A percentile compares a stretch with the other conserved stretches of the same genome.
Conservation (phyloP, 2,113 vertebrate species). For the Saimiri boliviensis region DNA sequence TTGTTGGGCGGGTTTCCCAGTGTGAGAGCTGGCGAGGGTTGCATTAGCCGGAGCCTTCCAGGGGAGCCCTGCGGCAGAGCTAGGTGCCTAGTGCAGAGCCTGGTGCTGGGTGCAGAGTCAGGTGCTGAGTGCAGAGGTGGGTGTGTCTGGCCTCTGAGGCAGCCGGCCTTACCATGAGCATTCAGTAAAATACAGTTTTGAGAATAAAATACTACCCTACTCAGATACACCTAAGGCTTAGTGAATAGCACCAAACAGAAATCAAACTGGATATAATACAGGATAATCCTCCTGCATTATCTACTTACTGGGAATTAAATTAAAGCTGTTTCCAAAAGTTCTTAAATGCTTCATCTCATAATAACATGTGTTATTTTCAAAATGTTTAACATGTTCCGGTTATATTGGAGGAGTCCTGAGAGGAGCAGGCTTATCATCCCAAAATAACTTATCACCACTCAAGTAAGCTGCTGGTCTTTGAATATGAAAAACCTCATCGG, state of each 20-base stretch:
- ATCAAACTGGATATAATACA: accelerated
- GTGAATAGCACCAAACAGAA: not conserved
- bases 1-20: no score
- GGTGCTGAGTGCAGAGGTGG: no score
- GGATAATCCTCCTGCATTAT: not conserved
- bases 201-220: not conserved
- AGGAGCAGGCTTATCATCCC: not conserved
- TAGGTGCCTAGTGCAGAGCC: no score
- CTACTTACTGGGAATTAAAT: not conserved
- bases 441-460: not conserved
- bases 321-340: not conserved
- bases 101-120: no score
- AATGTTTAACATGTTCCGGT: not conserved
- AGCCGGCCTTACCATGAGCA: no score
- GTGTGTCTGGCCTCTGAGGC: no score
- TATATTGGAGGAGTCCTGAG: not conserved
- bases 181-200: not conserved
- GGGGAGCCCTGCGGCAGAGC: no score
- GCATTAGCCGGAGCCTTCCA: no score
- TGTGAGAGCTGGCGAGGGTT: no score
- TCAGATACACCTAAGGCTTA: not conserved
- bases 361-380: not conserved
- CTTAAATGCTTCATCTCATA: not conserved
- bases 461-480: not conserved
- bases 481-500: not conserved